Percentiles rank a stretch among this genome's conserved stretches.
Conservation (phyloP, 2,113 vertebrate genomes). For the Mesembrinibis cayennensis region DNA sequence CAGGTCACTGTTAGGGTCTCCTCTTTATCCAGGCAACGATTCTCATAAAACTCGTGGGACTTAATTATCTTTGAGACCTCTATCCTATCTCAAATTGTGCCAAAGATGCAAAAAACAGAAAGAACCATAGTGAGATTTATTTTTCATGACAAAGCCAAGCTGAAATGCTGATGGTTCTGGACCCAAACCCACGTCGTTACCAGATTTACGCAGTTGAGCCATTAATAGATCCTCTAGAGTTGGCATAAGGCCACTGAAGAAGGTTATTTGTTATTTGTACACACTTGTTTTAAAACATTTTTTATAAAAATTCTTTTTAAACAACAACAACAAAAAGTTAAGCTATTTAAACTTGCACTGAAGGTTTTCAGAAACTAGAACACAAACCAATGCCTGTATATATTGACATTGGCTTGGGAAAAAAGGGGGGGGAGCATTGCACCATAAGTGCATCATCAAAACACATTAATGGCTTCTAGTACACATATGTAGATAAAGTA, state of each 20-base stretch:
- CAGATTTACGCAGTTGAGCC: neutral
- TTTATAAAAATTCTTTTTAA: neutral
- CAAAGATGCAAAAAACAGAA: neutral
- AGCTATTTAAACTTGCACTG: neutral
- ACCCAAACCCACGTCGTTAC: rapidly evolving
- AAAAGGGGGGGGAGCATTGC: neutral
- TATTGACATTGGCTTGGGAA: neutral
- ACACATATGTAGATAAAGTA: neutral
- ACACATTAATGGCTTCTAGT: neutral
- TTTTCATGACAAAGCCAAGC: neutral
- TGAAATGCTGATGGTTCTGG: neutral
- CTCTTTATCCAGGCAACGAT: neutral
- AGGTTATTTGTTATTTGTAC: neutral
- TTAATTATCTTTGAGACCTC: neutral
- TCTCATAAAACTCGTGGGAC: neutral
- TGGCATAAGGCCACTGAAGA: neutral
- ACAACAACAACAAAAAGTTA: neutral
- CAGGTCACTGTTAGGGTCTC: constrained; percentile 12
- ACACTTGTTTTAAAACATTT: neutral
- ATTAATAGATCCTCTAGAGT: neutral
- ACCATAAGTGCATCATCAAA: neutral
- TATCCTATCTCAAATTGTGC: neutral
- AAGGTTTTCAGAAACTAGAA: neutral
- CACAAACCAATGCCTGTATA: neutral
- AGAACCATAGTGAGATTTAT: neutral